Percentiles rank a stretch among this genome's conserved stretches.
phyloP scores from a whole-genome alignment of 2,888 invertebrate genomes.

The Limenitis camilla region DNA sequence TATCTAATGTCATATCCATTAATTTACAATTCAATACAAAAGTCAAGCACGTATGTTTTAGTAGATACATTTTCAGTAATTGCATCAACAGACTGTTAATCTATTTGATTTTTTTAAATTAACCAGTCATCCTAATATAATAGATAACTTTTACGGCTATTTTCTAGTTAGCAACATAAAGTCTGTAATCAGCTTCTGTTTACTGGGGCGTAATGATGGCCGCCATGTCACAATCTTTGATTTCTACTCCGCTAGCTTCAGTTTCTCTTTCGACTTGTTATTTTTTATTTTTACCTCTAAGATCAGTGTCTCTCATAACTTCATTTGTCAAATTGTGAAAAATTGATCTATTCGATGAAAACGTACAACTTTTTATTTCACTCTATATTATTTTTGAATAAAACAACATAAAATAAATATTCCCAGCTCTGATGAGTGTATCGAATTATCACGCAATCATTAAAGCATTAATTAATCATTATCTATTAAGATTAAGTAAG shows the following conservation, averaged over 20 bases:
- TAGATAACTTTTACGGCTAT: conserved; percentile 10
- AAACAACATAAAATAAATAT: not conserved
- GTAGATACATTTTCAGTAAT: too few relatives aligned
- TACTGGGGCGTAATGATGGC: conserved; percentile 23
- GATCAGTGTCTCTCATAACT: too few relatives aligned
- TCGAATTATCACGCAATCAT: conserved; percentile 13
- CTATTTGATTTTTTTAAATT: too few relatives aligned
- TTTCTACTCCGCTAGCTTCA: conserved; percentile 19
- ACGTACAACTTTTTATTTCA: too few relatives aligned
- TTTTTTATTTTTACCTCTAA: not conserved
- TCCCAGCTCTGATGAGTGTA: conserved; percentile 1
- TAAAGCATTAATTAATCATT: conserved; percentile 19
- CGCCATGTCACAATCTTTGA: conserved; percentile 21
- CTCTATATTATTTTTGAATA: not conserved
- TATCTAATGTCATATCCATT: too few relatives aligned
- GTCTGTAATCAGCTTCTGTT: conserved; percentile 19
- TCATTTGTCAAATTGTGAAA: too few relatives aligned
- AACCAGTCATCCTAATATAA: not conserved
- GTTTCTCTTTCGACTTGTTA: conserved; percentile 9
- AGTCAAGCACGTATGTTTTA: too few relatives aligned
- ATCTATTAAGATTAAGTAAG: conserved; percentile 25
- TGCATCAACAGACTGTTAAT: too few relatives aligned
- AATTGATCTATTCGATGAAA: too few relatives aligned
- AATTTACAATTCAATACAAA: too few relatives aligned
- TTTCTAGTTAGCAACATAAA: conserved; percentile 9